Base-by-base conservation (phyloP, 2,888 invertebrate species). In the Julus scanicus region DNA sequence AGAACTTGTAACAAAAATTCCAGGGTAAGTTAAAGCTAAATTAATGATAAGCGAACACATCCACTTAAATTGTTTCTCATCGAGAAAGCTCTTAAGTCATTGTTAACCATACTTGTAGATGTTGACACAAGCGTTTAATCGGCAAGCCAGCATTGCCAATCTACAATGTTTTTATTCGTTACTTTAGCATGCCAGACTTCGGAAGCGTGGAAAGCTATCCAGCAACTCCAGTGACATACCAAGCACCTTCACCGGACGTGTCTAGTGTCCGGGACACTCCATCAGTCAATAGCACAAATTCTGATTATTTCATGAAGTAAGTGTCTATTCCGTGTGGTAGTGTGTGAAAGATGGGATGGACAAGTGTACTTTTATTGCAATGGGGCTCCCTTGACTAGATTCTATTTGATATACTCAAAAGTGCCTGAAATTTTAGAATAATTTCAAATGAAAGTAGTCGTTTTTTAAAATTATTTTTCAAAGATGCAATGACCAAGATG, bases 1-100 rank as follows among this genome's bases (percentile, higher is more conserved):
- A 40, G 94, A 95, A 87, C 93, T 98, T 90, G 95, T 96, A 90
- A 97, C 96, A 0, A 96, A 96, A 89, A 95, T 97, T 84, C 97
- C 97, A 63, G 95, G 95, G 89, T 94, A 91, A 91, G 90, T 63
- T 85, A 29, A 20, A 57, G 4, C n/a, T 13, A 37, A 11, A 20
- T 80, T 80, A 44, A 44, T 8, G 44, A 20, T 80, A 29, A 20
- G 80, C 29, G 80, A 44, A 44, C 44, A 44, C 44, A 44, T 29
- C 29, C 29, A 29, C 29, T 29, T 29, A 29, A 29, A 29, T 29
- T 29, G 29, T 29, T 29, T 29, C 29, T 29, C 29, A 29, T 29
- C 29, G 29, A 29, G 29, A 29, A 29, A 29, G 29, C 29, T 29
- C 29, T 1, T 29, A 29, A 29, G 29, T 29, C 29, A 29, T 29